Conservation (phyloP, 2,113 vertebrate genomes). For the Brachionichthys hirsutus region DNA sequence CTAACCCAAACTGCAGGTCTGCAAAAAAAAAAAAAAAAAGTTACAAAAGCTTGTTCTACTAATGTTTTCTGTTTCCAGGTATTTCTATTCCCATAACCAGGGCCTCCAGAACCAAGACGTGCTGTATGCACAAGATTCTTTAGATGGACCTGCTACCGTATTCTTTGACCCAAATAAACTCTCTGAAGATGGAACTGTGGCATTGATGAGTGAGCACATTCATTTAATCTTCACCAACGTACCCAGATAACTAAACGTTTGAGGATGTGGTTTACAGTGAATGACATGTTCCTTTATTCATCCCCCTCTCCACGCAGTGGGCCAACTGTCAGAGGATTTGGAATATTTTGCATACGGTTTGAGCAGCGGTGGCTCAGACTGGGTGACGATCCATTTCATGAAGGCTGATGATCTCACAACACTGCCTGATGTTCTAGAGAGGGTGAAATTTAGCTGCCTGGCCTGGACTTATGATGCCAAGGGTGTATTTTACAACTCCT, state of each 20-base stretch:
- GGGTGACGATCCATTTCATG: constrained; percentile 76
- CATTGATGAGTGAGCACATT: constrained; percentile 72
- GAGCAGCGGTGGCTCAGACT: constrained; percentile 78
- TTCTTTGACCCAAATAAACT: constrained; percentile 80
- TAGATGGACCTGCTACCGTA: constrained; percentile 60
- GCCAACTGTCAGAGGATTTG: constrained; percentile 77
- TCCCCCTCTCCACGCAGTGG: constrained; percentile 58
- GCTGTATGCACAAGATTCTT: constrained; percentile 76
- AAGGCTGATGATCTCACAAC: constrained; percentile 63
- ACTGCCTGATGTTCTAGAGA: constrained; percentile 73
- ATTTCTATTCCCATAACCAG: constrained; percentile 79
- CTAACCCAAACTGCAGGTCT: too few species aligned
- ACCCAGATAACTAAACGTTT: neutral
- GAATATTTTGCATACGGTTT: constrained; percentile 78
- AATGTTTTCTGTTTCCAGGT: constrained; percentile 63
- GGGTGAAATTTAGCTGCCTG: constrained; percentile 81
- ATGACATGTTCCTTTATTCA: neutral
- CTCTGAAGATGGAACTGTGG: constrained; percentile 79
- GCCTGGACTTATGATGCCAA: constrained; percentile 79
- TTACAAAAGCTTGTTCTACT: too few species aligned
- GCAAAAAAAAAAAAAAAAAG: too few species aligned
- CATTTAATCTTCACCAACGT: neutral
- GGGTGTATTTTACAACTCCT: constrained; percentile 80
- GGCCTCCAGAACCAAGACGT: constrained; percentile 80
- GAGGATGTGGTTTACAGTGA: neutral